These are phyloP conservation scores for Scaptomyza tumidula DNA, from an alignment of 2,888 invertebrate species.

Conservation along the genomic window DNA sequence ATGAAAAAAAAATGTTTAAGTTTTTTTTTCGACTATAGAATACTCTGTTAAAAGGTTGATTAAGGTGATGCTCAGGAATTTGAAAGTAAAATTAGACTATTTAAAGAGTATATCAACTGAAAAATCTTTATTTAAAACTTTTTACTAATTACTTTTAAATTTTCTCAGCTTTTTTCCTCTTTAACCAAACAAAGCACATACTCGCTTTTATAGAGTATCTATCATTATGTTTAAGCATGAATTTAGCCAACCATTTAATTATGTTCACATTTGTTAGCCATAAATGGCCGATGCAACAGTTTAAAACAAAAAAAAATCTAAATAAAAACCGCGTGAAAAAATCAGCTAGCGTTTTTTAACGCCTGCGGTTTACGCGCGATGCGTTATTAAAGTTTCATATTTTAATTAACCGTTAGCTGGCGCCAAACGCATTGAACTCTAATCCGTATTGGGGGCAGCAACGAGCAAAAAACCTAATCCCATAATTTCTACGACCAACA, in stretches of 20 bases:
- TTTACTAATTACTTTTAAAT: not conserved
- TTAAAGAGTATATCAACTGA: too few species aligned
- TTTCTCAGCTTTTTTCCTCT: not conserved
- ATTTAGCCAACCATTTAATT: constrained; percentile 66
- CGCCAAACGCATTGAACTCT: constrained; percentile 63
- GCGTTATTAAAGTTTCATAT: constrained; percentile 71
- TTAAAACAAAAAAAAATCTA: constrained; percentile 51
- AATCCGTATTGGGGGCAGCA: constrained; percentile 48
- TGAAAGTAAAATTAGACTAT: not conserved
- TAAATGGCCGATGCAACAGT: constrained; percentile 58
- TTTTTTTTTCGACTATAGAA: not conserved
- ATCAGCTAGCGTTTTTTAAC: constrained; percentile 24
- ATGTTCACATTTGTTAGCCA: constrained; percentile 46
- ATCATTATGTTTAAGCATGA: constrained; percentile 32
- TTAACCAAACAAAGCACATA: not conserved
- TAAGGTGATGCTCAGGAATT: not conserved
- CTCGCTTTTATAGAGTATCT: constrained; percentile 15
- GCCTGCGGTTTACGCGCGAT: constrained; percentile 12
- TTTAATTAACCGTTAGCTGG: constrained; percentile 66
- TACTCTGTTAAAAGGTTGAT: constrained; percentile 8
- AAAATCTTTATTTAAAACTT: too few species aligned
- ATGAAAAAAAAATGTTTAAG: not conserved
- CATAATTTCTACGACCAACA: constrained; percentile 79
- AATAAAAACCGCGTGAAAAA: constrained; percentile 31
- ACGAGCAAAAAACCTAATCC: constrained; percentile 74